phyloP scores from a whole-genome alignment of 2,113 vertebrate genomes.

The Isurus oxyrinchus region DNA sequence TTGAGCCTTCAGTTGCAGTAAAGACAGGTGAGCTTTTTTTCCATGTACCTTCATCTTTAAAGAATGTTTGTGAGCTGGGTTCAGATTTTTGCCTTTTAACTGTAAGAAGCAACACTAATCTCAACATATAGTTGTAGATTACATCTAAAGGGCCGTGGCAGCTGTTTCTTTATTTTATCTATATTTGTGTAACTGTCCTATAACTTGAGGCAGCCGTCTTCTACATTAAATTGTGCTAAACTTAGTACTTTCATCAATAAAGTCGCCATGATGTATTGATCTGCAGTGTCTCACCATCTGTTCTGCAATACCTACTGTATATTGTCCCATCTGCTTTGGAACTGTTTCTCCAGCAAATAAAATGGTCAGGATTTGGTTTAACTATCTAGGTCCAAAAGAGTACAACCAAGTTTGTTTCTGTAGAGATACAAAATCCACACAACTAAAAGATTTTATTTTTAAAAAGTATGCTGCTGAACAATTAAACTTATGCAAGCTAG shows the following conservation, averaged over 20 bases:
- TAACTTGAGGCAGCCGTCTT: not conserved
- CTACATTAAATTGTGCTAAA: not conserved
- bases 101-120: not conserved
- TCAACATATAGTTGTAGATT: not conserved
- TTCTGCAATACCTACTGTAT: not conserved
- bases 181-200: not conserved
- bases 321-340: not conserved
- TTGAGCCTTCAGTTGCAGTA: not conserved
- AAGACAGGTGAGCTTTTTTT: not conserved
- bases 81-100: not conserved
- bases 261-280: not conserved
- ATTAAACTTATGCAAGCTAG: not conserved
- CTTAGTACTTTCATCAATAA: not conserved
- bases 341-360: not conserved
- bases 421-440: too few species aligned
- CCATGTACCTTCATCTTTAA: not conserved
- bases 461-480: not conserved
- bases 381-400: not conserved
- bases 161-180: not conserved
- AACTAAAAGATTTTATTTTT: not conserved
- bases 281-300: not conserved
- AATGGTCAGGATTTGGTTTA: not conserved
- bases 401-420: not conserved
- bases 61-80: not conserved
- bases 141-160: not conserved